Base-by-base conservation (phyloP, 2,888 invertebrate species). In the Dorcus parallelipipedus region DNA sequence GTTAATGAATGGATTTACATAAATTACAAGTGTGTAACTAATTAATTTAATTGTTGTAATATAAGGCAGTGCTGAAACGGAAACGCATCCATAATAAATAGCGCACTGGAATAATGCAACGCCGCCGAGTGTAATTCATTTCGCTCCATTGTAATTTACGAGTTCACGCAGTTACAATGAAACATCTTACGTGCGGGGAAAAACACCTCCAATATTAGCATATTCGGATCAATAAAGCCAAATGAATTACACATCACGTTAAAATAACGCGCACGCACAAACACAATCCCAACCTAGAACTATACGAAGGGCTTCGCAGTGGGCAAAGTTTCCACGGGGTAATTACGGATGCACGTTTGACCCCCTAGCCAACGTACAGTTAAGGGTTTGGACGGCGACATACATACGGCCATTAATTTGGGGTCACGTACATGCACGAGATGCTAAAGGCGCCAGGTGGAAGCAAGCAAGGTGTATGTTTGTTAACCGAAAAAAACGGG, bases 171-270 rank as follows among this genome's bases (percentile, higher is more conserved):
- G 20, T 20, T 20, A 20, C 7, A 7, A 33, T 33, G 26, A 33
- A 33, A 33, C 26, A 7, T 33, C 26, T 33, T 33, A 33, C 26
- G 26, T 33, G 26, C 14, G 45, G n/a, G 23, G 9, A 20, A 45
- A 45, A 45, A 17, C 17, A 45, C 45, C 3, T 9, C 45, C 45
- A 23, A 56, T 54, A 63, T 63, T 63, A 58, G 54, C 60, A 64
- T 65, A 65, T 60, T 58, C 52, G 59, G 65, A 67, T 67, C 65
- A 63, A 67, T 67, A 65, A 52, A 59, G 54, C 59, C 62, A 65
- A 59, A 64, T 65, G 65, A 65, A 64, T 65, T 64, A 62, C 64
- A 64, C 63, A 63, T 64, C 64, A 62, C 60, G 59, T 64, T 64
- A 60, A 62, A 64, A 59, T 51, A 50, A 57, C 60, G 54, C 54